phyloP scores from a whole-genome alignment of 2,113 vertebrate species.

The Myotis yumanensis region DNA sequence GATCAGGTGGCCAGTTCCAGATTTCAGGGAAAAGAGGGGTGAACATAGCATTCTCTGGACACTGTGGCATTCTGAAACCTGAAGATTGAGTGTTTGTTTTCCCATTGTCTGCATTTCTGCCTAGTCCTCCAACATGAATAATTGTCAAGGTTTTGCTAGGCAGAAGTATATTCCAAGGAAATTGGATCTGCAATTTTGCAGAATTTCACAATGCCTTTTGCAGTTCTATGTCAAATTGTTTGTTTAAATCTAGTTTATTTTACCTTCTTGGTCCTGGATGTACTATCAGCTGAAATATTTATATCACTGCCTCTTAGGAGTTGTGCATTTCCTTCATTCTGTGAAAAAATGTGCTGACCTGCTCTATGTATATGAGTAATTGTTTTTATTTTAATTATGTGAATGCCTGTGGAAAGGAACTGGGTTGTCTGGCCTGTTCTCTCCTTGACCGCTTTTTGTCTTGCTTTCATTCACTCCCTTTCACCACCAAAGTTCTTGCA shows the following conservation, averaged over 20 bases:
- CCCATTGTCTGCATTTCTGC: constrained; percentile 57
- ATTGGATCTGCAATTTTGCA: constrained; percentile 34
- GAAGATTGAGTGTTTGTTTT: constrained; percentile 56
- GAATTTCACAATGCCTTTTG: constrained; percentile 53
- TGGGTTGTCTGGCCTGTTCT: constrained; percentile 30
- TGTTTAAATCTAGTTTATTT: constrained; percentile 69
- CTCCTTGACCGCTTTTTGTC: constrained; percentile 24
- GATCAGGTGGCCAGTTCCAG: constrained; percentile 38
- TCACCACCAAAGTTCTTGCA: background rate
- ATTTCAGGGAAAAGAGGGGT: constrained; percentile 38
- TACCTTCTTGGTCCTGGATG: constrained; percentile 56
- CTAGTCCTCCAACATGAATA: background rate
- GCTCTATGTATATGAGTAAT: constrained; percentile 45
- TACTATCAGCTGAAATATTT: constrained; percentile 65
- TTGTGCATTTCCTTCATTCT: constrained; percentile 64
- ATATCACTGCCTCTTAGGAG: constrained; percentile 45
- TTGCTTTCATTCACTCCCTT: constrained; percentile 26
- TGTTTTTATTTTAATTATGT: constrained; percentile 70
- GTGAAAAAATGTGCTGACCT: constrained; percentile 72
- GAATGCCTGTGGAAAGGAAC: constrained; percentile 50
- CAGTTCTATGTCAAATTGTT: constrained; percentile 41
- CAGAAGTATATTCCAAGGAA: constrained; percentile 47
- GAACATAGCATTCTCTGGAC: constrained; percentile 58
- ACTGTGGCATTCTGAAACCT: constrained; percentile 52
- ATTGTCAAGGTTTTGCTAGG: constrained; percentile 55